These are phyloP conservation scores for Vimba vimba DNA, from an alignment of 2,113 vertebrate genomes.

Conservation along the genomic window DNA sequence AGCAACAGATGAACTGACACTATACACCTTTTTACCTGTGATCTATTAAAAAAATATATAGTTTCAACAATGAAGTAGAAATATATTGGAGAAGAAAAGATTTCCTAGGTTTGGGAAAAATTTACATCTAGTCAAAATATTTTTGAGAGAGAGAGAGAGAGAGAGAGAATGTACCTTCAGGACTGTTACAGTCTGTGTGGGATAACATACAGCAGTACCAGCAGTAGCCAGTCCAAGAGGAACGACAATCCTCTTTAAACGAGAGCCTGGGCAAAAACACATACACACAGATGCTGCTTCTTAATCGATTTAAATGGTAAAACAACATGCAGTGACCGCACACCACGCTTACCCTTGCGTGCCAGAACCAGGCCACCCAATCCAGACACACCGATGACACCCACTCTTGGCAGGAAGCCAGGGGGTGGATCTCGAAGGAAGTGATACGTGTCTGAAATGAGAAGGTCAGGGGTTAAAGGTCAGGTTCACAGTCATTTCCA, in stretches of 20 bases:
- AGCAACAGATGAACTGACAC: conserved; percentile 66
- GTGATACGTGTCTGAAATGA: conserved; percentile 74
- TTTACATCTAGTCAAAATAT: not conserved
- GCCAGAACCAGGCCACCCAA: conserved; percentile 76
- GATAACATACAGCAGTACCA: conserved; percentile 81
- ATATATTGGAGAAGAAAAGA: not conserved
- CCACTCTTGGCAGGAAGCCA: conserved; percentile 80
- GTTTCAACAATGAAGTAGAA: not conserved
- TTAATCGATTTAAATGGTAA: not conserved
- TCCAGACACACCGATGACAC: conserved; percentile 77
- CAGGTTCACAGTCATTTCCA: not conserved
- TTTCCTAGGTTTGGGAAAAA: no score
- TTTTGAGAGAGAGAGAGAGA: not conserved
- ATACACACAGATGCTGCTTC: not conserved
- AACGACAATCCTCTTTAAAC: conserved; percentile 78
- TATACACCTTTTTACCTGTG: conserved; percentile 62
- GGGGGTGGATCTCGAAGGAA: conserved; percentile 82
- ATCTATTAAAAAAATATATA: conserved; percentile 42
- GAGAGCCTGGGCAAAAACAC: conserved; percentile 71
- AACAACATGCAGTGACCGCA: not conserved
- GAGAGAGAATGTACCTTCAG: conserved; percentile 74
- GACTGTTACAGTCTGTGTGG: conserved; percentile 77
- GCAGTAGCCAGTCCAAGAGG: conserved; percentile 74
- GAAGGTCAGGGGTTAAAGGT: not conserved
- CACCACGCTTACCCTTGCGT: conserved; percentile 73